Evolutionary conservation across 2,113 vertebrate species (phyloP).

Genomic region (Phylloscopus trochilus): DNA sequence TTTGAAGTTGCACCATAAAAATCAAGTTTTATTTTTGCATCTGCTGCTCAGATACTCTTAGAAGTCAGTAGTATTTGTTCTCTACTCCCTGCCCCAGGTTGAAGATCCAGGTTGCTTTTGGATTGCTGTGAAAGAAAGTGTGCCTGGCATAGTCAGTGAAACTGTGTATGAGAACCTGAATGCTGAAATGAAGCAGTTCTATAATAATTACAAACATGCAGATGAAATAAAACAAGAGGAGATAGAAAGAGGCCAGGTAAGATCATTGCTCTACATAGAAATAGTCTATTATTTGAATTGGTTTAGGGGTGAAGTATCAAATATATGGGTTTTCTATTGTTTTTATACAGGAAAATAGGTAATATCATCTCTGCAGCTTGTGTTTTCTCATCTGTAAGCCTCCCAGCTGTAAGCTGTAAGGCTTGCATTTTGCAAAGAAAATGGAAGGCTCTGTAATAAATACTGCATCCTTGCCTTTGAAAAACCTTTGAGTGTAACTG

Average conservation of each 20-base stretch:
- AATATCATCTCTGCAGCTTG: rapidly evolving
- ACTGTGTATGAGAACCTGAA: slow-evolving; percentile 68
- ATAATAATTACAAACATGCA: slow-evolving; percentile 12
- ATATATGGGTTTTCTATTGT: not conserved
- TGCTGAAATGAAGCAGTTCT: slow-evolving; percentile 71
- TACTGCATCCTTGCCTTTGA: not conserved
- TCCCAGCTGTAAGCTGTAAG: not conserved
- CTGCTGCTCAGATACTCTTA: not conserved
- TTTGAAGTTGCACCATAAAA: not conserved
- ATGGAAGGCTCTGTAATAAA: not conserved
- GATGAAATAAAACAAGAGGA: slow-evolving; percentile 52
- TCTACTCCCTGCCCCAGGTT: slow-evolving; percentile 27
- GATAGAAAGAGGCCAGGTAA: slow-evolving; percentile 75
- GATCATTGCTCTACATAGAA: not conserved
- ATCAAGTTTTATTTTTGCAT: not conserved
- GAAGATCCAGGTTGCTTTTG: slow-evolving; percentile 78
- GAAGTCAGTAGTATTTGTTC: not conserved
- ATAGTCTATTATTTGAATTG: not conserved
- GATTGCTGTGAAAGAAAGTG: slow-evolving; percentile 63
- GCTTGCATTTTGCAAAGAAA: not conserved
- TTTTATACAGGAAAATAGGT: not conserved
- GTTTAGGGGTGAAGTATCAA: not conserved
- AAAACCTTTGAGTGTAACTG: not conserved
- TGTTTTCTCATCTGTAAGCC: not conserved
- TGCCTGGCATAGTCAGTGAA: slow-evolving; percentile 25